phyloP scores from a whole-genome alignment of 2,888 invertebrate genomes.

The Andrena trimmerana region DNA sequence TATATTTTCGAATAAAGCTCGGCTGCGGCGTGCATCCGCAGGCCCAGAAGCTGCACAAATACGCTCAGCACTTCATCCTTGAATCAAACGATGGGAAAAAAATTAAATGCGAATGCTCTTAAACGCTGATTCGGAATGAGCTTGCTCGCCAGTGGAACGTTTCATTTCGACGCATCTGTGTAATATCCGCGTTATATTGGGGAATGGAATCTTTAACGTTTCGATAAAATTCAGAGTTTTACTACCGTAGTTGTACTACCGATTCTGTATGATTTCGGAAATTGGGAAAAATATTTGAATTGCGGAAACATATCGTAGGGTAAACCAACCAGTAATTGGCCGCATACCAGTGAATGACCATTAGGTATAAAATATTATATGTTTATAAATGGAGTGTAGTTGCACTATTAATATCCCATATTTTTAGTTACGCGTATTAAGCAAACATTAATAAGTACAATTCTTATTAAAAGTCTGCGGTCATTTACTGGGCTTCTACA shows the following conservation, averaged over 20 bases:
- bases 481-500: too few species aligned
- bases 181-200: not conserved
- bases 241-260: not conserved
- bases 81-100: slow-evolving; percentile 35
- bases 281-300: too few species aligned
- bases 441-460: too few species aligned
- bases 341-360: too few species aligned
- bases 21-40: not conserved
- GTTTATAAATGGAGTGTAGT: too few species aligned
- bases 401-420: too few species aligned
- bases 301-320: too few species aligned
- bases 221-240: not conserved
- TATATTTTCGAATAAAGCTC: slow-evolving; percentile 55
- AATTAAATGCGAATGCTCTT: slow-evolving; percentile 43
- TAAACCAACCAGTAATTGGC: too few species aligned
- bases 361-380: too few species aligned
- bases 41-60: slow-evolving; percentile 39
- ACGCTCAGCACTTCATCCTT: slow-evolving; percentile 25
- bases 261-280: too few species aligned
- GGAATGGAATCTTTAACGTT: not conserved
- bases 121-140: slow-evolving; percentile 8
- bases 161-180: slow-evolving; percentile 6
- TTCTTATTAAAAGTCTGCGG: too few species aligned
- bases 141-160: not conserved
- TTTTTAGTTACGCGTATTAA: too few species aligned